Evolutionary conservation across 2,797 vertebrate genomes (phyloP), one percentile per base, ranked within the genome.

Genomic region (Melanotaenia nigrans): DNA sequence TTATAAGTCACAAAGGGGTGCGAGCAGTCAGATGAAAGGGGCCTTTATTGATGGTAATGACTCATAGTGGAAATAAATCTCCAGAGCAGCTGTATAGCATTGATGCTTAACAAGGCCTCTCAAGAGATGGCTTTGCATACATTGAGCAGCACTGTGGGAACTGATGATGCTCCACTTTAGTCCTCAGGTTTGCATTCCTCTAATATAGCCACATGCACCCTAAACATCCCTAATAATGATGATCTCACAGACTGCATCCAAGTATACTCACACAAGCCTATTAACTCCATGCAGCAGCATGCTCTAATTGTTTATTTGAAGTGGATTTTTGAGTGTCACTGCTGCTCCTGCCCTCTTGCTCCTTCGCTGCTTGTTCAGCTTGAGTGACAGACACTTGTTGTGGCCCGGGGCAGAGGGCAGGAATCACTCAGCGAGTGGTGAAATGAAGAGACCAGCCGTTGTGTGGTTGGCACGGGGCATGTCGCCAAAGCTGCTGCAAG

Each of bases 101-200:
- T 87, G 85, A 88, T 85, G 86, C 83, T 87, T 82, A 91, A 91
- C 84, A 78, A 86, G 79, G 72, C 85, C 81, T 24, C 78, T 89
- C 78, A 54, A 85, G 76, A 84, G 77, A 82, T 51, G 63, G 88
- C 87, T 91, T 90, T 91, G 90, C 83, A 88, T 91, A 90, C 45
- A 89, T 86, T 90, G 75, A 87, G 79, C 62, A 64, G 70, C 77
- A 71, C 54, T 82, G 73, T 85, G 79, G 69, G 65, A 79, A 81
- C 75, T 65, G 69, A 78, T 47, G 69, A 78, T 73, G 69, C n/a
- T 3, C 18, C 4, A 53, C 81, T 83, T 58, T 73, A 74, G 73
- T 66, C 59, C 40, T 73, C 61, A 6, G 30, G 30, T 72, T 71
- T 45, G 38, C 47, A 78, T 79, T 75, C 59, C 60, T 24, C 56